Evolutionary conservation across 1,140 invertebrate species (phyloP).

Genomic region (Colletes gigas): DNA sequence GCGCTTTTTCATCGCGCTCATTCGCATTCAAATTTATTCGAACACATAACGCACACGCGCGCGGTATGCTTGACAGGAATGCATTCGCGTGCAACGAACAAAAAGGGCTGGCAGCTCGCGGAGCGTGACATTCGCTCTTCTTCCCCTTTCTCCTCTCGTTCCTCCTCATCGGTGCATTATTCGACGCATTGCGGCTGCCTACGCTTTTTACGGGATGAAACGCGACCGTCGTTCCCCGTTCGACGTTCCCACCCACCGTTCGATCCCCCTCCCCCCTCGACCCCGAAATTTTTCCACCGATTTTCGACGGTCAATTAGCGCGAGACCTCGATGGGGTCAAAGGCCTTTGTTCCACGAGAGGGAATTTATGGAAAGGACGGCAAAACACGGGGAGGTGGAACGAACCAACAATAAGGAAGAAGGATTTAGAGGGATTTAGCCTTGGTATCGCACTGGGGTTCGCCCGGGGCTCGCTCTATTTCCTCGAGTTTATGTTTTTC

Average conservation of each 20-base stretch:
- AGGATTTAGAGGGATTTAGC: too few species aligned
- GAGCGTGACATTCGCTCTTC: constrained; percentile 65
- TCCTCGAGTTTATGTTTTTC: too few species aligned
- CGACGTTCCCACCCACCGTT: neutral
- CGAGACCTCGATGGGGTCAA: neutral
- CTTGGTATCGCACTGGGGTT: too few species aligned
- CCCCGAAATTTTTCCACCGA: neutral
- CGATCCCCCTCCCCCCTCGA: neutral
- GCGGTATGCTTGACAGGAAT: constrained; percentile 62
- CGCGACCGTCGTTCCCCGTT: neutral
- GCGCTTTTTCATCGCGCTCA: constrained; percentile 50
- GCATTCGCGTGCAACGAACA: constrained; percentile 53
- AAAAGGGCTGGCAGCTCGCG: constrained; percentile 54
- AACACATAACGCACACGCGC: constrained; percentile 63
- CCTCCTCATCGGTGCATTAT: constrained; percentile 56
- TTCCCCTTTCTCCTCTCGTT: constrained; percentile 49
- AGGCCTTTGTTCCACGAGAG: too few species aligned
- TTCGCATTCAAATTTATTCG: constrained; percentile 69
- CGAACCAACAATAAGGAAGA: too few species aligned
- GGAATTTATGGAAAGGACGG: too few species aligned
- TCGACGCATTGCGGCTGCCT: constrained; percentile 65
- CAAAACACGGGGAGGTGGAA: too few species aligned
- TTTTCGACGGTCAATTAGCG: neutral
- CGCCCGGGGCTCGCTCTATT: too few species aligned
- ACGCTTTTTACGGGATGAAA: constrained; percentile 52